Evolutionary conservation across 2,797 vertebrate species (phyloP).

Genomic region (Parotocinclus haroldoi): DNA sequence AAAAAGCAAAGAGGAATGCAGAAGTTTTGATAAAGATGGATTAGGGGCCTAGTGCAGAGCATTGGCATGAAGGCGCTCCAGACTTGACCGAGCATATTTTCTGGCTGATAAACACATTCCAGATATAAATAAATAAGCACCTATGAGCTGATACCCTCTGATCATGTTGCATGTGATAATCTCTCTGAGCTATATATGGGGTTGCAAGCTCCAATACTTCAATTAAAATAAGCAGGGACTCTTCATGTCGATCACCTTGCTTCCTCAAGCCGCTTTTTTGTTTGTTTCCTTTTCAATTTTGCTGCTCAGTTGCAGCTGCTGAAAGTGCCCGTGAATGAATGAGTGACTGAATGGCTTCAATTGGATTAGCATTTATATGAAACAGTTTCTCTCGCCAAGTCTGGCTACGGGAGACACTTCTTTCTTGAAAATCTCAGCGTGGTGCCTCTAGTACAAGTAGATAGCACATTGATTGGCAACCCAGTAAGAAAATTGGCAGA

Average conservation of each 20-base stretch:
- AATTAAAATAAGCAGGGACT: constrained; percentile 23
- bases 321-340: constrained; percentile 43
- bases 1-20: neutral
- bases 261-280: constrained; percentile 37
- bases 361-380: constrained; percentile 53
- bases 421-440: constrained; percentile 19
- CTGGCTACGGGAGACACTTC: constrained; percentile 31
- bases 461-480: constrained; percentile 18
- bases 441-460: neutral
- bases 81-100: constrained; percentile 6
- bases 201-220: constrained; percentile 9
- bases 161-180: neutral
- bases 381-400: constrained; percentile 39
- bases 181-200: constrained; percentile 3
- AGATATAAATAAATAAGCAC: constrained; percentile 3
- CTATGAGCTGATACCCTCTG: neutral
- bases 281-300: constrained; percentile 38
- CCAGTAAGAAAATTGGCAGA: constrained; percentile 17
- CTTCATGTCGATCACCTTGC: constrained; percentile 34
- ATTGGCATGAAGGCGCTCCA: neutral
- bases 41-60: constrained; percentile 3
- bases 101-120: neutral
- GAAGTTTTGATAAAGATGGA: constrained; percentile 23
- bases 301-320: constrained; percentile 24
- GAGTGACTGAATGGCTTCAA: constrained; percentile 52